These are phyloP conservation scores for Drosophila rufa DNA, from an alignment of 1,140 invertebrate species.

Conservation along the genomic window DNA sequence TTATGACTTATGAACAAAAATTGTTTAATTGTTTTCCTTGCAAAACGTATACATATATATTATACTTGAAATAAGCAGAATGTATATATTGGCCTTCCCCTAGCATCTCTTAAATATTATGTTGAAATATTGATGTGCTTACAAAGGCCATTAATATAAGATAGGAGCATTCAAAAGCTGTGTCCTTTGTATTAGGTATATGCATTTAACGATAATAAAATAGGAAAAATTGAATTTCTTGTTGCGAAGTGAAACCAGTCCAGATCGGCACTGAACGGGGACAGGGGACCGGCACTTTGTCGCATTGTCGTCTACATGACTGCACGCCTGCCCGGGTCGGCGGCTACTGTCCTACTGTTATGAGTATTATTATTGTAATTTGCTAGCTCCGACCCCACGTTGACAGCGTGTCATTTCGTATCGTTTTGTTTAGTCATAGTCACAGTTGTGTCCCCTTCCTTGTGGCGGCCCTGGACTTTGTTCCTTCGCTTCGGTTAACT, in stretches of 20 bases:
- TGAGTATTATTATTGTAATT: slow-evolving; percentile 77
- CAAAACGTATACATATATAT: too few relatives aligned
- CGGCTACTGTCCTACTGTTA: slow-evolving; percentile 77
- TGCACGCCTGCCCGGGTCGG: slow-evolving; percentile 19
- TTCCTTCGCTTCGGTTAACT: slow-evolving; percentile 30
- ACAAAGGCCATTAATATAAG: too few relatives aligned
- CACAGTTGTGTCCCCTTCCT: slow-evolving; percentile 31
- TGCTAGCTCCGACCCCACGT: slow-evolving; percentile 66
- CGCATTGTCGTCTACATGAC: slow-evolving; percentile 69
- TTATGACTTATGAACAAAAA: too few relatives aligned
- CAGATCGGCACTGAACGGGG: slow-evolving; percentile 3
- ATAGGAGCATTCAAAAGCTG: too few relatives aligned
- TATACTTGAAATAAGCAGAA: too few relatives aligned
- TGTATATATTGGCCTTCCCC: too few relatives aligned
- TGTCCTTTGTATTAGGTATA: too few relatives aligned
- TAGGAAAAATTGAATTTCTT: background rate
- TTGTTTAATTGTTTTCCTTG: too few relatives aligned
- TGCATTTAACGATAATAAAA: background rate
- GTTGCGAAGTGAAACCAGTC: slow-evolving; percentile 16
- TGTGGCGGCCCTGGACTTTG: slow-evolving; percentile 13
- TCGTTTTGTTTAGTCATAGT: slow-evolving; percentile 82
- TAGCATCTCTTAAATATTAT: too few relatives aligned
- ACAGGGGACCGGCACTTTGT: slow-evolving; percentile 69
- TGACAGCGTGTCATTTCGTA: slow-evolving; percentile 78
- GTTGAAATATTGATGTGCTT: too few relatives aligned